Percentiles rank a stretch among this genome's conserved stretches.
Conservation (phyloP, 2,113 vertebrate genomes). For the Chauna torquata region DNA sequence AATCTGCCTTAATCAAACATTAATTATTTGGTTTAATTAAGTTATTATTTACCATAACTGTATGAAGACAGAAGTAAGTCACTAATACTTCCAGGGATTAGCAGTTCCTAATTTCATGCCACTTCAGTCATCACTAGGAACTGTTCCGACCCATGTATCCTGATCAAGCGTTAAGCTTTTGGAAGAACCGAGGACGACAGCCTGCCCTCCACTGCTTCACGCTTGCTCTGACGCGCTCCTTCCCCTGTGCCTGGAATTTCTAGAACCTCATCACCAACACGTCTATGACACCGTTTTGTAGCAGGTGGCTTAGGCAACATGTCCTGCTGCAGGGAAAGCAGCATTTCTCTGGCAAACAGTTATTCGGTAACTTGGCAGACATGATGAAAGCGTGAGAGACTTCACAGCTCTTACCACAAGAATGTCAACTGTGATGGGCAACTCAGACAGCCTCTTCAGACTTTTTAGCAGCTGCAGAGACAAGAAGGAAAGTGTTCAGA, state of each 20-base stretch:
- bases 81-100: background rate
- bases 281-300: accelerated
- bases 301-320: background rate
- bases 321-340: background rate
- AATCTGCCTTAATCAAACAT: background rate
- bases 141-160: background rate
- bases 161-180: background rate
- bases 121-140: background rate
- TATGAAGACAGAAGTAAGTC: background rate
- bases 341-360: background rate
- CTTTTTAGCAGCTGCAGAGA: conserved; percentile 89
- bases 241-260: background rate
- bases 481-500: conserved; percentile 21
- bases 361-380: background rate
- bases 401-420: conserved; percentile 88
- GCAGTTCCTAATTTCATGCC: background rate
- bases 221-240: background rate
- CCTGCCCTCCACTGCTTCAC: background rate
- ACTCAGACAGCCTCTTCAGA: conserved; percentile 88
- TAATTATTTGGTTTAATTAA: background rate
- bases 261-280: background rate
- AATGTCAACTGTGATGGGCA: conserved; percentile 96
- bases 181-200: background rate
- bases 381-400: background rate
- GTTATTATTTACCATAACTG: background rate